These are phyloP conservation scores for Agrypnia vestita DNA, from an alignment of 1,140 invertebrate genomes.

Conservation along the genomic window DNA sequence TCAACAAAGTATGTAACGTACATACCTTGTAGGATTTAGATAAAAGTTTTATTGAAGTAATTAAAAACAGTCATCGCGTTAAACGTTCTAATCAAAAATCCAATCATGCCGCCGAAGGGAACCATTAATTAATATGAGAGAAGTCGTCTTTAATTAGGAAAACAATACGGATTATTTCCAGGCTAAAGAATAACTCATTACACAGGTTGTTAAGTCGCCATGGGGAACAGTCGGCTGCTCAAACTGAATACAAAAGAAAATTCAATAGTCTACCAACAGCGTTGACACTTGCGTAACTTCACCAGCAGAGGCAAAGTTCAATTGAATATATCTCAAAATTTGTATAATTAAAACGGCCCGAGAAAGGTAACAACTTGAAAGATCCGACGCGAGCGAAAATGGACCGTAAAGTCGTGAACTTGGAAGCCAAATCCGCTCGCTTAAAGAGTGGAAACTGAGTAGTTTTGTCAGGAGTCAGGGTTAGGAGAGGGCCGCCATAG, in stretches of 20 bases:
- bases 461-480: constrained; percentile 13
- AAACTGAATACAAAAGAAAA: constrained; percentile 57
- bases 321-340: constrained; percentile 58
- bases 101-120: too few species aligned
- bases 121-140: constrained; percentile 11
- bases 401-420: constrained; percentile 1
- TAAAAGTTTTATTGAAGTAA: too few species aligned
- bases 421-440: constrained; percentile 15
- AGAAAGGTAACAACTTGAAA: constrained; percentile 4
- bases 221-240: constrained; percentile 40
- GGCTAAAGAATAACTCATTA: constrained; percentile 55
- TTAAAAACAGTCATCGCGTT: too few species aligned
- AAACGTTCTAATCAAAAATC: not conserved
- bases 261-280: constrained; percentile 38
- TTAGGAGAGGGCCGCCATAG: constrained; percentile 39
- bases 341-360: constrained; percentile 53
- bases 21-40: too few species aligned
- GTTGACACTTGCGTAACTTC: constrained; percentile 58
- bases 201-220: constrained; percentile 49
- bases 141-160: constrained; percentile 7
- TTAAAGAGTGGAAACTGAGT: constrained; percentile 13
- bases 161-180: constrained; percentile 24
- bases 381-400: not conserved
- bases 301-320: constrained; percentile 57
- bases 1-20: too few species aligned